phyloP scores from a whole-genome alignment of 1,140 invertebrate genomes.

The Pectinophora gossypiella region DNA sequence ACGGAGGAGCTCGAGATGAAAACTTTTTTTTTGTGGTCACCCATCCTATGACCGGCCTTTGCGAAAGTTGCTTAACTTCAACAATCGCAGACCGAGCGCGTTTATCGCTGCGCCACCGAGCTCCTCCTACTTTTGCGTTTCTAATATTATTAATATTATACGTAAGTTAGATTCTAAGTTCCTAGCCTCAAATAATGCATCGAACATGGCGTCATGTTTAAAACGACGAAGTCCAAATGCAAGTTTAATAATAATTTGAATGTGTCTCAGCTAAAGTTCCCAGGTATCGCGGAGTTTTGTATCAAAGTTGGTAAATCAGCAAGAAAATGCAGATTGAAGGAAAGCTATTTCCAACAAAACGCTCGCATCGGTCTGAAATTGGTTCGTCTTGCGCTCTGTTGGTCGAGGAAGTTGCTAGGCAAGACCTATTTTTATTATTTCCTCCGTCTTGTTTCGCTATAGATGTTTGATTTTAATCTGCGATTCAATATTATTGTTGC shows the following conservation, averaged over 20 bases:
- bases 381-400: constrained; percentile 65
- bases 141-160: too few relatives aligned
- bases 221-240: neutral
- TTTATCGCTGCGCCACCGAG: too few relatives aligned
- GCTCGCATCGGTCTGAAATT: constrained; percentile 71
- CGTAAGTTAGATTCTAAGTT: too few relatives aligned
- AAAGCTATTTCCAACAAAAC: constrained; percentile 75
- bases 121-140: too few relatives aligned
- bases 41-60: too few relatives aligned
- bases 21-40: too few relatives aligned
- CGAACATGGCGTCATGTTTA: too few relatives aligned
- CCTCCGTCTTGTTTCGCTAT: constrained; percentile 50
- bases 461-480: constrained; percentile 52
- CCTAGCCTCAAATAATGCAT: too few relatives aligned
- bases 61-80: too few relatives aligned
- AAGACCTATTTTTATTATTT: constrained; percentile 72
- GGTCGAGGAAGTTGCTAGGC: constrained; percentile 65
- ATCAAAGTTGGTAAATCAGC: constrained; percentile 74
- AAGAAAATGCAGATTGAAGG: constrained; percentile 74
- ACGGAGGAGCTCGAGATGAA: too few relatives aligned
- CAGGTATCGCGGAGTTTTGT: constrained; percentile 48
- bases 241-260: constrained; percentile 52
- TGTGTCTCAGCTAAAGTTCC: constrained; percentile 44
- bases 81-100: too few relatives aligned
- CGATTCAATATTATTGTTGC: constrained; percentile 25